phyloP scores from a whole-genome alignment of 2,888 invertebrate genomes.

The Scaptomyza reducta region DNA sequence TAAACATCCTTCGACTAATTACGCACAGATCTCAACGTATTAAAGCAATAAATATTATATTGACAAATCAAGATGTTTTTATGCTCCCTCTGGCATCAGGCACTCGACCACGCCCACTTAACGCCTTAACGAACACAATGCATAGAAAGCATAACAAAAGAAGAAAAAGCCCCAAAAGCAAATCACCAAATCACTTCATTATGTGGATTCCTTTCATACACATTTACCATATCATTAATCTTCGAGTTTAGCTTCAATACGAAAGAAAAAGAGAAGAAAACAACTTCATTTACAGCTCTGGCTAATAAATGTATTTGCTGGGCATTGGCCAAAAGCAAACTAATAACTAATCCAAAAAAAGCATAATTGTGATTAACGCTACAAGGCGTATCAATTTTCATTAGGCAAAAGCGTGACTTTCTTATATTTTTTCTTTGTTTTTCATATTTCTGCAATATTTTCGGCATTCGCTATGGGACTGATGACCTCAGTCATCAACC shows the following conservation, averaged over 20 bases:
- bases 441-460: conserved; percentile 11
- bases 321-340: conserved; percentile 44
- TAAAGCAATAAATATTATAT: conserved; percentile 72
- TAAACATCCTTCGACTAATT: conserved; percentile 37
- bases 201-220: conserved; percentile 45
- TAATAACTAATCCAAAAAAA: conserved; percentile 51
- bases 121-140: conserved; percentile 31
- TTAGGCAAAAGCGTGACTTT: conserved; percentile 49
- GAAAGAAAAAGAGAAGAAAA: conserved; percentile 2
- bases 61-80: conserved; percentile 75
- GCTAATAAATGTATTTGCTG: conserved; percentile 49
- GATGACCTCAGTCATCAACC: conserved; percentile 13
- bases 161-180: conserved; percentile 22
- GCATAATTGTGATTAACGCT: conserved; percentile 69
- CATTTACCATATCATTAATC: conserved; percentile 61
- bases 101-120: conserved; percentile 32
- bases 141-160: conserved; percentile 40
- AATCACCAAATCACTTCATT: conserved; percentile 62
- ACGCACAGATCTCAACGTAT: conserved; percentile 44
- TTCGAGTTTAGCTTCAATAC: conserved; percentile 34
- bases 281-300: conserved; percentile 24
- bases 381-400: conserved; percentile 36
- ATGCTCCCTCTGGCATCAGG: conserved; percentile 31
- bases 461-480: conserved; percentile 4
- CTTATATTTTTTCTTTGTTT: background rate